Evolutionary conservation across 1,140 invertebrate genomes (phyloP), one percentile per base, ranked within the genome.

Genomic region (Metopolophium dirhodum): DNA sequence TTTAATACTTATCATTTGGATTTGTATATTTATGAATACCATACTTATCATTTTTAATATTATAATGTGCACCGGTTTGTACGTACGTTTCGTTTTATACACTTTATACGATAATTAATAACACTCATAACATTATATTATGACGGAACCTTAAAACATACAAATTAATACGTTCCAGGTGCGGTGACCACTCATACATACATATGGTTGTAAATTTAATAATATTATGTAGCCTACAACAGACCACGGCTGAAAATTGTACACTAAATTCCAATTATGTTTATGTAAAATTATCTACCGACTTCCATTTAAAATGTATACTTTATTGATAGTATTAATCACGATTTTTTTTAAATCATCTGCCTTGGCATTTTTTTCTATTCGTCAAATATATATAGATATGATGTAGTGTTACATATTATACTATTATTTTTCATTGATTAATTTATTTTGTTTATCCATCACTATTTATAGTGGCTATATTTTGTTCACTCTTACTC

Each of bases 371-470:
- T n/a, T 77, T 77, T 77, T 57, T 30, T 61, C 30, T 61, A 9
- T 77, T 77, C n/a, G 30, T 77, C 61, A 77, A n/a, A 77, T 68
- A 30, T 68, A 77, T 68, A 68, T 77, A 35, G 61, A 9, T 77
- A n/a, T 61, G 4, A 30, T 30, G 30, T 68, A 61, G 30, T n/a
- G 61, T n/a, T 68, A 68, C 30, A 68, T 68, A 68, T n/a, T 77
- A n/a, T 77, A 77, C 30, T 77, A n/a, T n/a, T 18, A 77, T 77
- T 77, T 77, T 77, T 77, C 61, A n/a, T 77, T 77, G 61, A 77
- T 77, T 77, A 77, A n/a, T 77, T 77, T 18, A 77, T n/a, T 77
- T 77, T 77, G 61, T 30, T 35, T 77, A 77, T 77, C 14, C n/a
- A 77, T 77, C 61, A n/a, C 0, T n/a, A 77, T n/a, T 30, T 14